These are phyloP conservation scores for Gambusia holbrooki DNA, from an alignment of 2,113 vertebrate genomes.

Conservation along the genomic window DNA sequence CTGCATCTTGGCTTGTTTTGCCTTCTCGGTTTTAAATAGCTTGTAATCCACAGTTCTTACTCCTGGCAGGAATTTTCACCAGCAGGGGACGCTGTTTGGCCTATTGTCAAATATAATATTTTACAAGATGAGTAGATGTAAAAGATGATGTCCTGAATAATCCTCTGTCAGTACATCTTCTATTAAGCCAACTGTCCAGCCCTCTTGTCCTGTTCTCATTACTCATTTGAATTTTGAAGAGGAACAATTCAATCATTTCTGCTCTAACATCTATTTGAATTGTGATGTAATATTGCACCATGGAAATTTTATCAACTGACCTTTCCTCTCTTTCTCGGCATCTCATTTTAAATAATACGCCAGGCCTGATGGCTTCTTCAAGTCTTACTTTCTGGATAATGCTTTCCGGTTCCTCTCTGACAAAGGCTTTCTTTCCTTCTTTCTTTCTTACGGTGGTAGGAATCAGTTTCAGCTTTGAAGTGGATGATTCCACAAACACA, in stretches of 20 bases:
- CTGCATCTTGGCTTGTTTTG: constrained; percentile 35
- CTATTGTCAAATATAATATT: constrained; percentile 25
- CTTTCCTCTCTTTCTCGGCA: neutral
- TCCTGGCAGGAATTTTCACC: constrained; percentile 33
- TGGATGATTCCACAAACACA: constrained; percentile 51
- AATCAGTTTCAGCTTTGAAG: constrained; percentile 65
- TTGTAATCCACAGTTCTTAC: constrained; percentile 5
- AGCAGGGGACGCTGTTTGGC: constrained; percentile 63
- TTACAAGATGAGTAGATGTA: constrained; percentile 17
- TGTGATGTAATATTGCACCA: neutral
- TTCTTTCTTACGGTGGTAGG: constrained; percentile 40
- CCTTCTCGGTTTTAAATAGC: constrained; percentile 45
- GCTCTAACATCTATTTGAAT: neutral
- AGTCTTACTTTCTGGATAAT: constrained; percentile 42
- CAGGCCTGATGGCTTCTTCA: constrained; percentile 36
- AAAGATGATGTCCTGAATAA: constrained; percentile 24
- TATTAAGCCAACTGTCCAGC: neutral
- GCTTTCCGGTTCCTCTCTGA: constrained; percentile 32
- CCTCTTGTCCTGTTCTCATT: neutral
- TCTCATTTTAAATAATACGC: constrained; percentile 31
- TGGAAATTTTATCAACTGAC: neutral
- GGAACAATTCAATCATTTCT: neutral
- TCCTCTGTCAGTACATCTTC: constrained; percentile 9
- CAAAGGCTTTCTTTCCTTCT: constrained; percentile 46
- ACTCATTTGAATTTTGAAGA: neutral